Percentiles rank a stretch among this genome's conserved stretches.
Conservation (phyloP, 2,797 vertebrate genomes). For the Echiichthys vipera region DNA sequence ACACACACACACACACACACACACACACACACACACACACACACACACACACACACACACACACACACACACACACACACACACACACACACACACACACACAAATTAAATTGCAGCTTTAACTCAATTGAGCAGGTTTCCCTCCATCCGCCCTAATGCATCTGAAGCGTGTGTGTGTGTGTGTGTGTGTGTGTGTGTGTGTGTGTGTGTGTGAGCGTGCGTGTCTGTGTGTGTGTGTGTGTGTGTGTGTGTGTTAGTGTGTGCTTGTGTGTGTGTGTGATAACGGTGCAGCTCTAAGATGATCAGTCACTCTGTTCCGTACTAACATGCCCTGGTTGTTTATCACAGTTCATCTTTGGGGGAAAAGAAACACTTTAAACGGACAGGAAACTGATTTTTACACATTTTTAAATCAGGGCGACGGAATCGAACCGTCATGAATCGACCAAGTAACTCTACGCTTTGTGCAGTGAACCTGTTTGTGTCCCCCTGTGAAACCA, state of each 20-base stretch:
- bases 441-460: too few relatives aligned
- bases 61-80: conserved; percentile 5
- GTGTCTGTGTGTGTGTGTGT: conserved; percentile 28
- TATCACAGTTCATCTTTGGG: too few relatives aligned
- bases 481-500: too few relatives aligned
- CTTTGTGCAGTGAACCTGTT: too few relatives aligned
- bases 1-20: conserved; percentile 3
- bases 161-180: conserved; percentile 27
- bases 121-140: conserved; percentile 70
- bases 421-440: too few relatives aligned
- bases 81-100: conserved; percentile 15
- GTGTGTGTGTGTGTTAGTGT: conserved; percentile 15
- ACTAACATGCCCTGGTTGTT: too few relatives aligned
- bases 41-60: conserved; percentile 8
- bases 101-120: conserved; percentile 72
- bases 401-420: too few relatives aligned
- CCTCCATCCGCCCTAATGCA: conserved; percentile 51
- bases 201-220: conserved; percentile 1
- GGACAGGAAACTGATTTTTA: too few relatives aligned
- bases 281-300: too few relatives aligned
- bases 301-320: too few relatives aligned
- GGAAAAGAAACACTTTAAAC: too few relatives aligned
- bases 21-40: background rate
- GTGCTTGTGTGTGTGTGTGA: too few relatives aligned
- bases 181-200: background rate